These are phyloP conservation scores for Myiozetetes cayanensis DNA, from an alignment of 2,113 vertebrate species.

Conservation along the genomic window DNA sequence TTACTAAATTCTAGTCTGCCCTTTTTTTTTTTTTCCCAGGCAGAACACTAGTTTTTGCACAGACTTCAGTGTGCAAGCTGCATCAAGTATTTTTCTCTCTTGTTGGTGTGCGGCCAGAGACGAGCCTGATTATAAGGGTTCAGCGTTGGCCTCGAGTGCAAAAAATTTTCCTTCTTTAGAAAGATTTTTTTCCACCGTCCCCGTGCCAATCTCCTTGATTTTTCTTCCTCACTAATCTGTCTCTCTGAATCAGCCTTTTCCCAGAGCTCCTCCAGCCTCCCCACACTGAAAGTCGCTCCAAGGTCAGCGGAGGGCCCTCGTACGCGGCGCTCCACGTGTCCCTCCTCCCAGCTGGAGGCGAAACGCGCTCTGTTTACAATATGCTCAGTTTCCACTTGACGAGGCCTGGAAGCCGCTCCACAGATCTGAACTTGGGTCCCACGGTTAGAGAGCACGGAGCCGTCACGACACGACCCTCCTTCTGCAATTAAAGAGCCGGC, in stretches of 20 bases:
- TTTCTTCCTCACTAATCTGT: not conserved
- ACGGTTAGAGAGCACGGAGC: not conserved
- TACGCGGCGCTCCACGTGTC: not conserved
- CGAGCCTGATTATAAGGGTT: not conserved
- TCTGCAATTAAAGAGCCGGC: not conserved
- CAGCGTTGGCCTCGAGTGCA: not conserved
- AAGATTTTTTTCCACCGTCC: not conserved
- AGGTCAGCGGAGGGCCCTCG: not conserved
- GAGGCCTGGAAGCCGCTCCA: not conserved
- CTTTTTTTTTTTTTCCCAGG: not conserved
- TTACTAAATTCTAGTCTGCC: not conserved
- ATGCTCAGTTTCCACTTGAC: conserved; percentile 27
- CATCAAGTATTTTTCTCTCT: not conserved
- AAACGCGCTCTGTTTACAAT: not conserved
- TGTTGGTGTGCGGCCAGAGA: not conserved
- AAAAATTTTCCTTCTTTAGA: not conserved
- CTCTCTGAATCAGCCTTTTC: conserved; percentile 33
- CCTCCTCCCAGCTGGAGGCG: not conserved
- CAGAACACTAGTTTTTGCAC: not conserved
- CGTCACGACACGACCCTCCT: not conserved
- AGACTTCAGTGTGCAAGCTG: not conserved
- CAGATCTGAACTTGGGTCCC: not conserved
- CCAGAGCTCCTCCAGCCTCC: not conserved
- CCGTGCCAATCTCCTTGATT: conserved; percentile 39
- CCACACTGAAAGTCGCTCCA: conserved; percentile 1